These are phyloP conservation scores for Pachymerium ferrugineum DNA, from an alignment of 2,888 invertebrate genomes.

Conservation along the genomic window DNA sequence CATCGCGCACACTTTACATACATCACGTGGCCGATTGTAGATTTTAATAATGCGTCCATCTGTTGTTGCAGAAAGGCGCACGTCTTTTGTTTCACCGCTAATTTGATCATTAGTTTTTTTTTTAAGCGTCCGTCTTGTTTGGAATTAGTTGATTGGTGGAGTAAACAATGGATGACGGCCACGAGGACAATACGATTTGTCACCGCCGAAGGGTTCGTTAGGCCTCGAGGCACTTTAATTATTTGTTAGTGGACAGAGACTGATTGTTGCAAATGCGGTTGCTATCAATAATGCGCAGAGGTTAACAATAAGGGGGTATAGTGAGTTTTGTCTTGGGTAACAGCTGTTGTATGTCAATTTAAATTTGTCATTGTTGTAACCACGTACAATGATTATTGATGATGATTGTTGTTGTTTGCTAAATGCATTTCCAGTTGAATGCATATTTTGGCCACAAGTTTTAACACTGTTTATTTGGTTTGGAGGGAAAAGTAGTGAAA, in stretches of 20 bases:
- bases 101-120: neutral
- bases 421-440: neutral
- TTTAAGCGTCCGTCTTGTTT: neutral
- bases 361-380: neutral
- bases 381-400: constrained; percentile 19
- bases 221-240: constrained; percentile 19
- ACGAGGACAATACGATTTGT: constrained; percentile 11
- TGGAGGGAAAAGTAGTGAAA: too few relatives aligned
- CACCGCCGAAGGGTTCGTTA: constrained; percentile 13
- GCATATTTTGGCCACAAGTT: too few relatives aligned
- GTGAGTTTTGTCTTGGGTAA: neutral
- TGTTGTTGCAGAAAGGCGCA: neutral
- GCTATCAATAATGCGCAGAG: constrained; percentile 22
- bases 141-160: constrained; percentile 17
- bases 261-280: constrained; percentile 25
- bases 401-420: constrained; percentile 8
- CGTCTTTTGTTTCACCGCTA: neutral
- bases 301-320: constrained; percentile 2
- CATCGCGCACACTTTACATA: neutral
- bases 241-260: constrained; percentile 27
- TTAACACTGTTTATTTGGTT: too few relatives aligned
- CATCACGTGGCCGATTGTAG: neutral
- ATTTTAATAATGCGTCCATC: neutral
- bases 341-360: constrained; percentile 8
- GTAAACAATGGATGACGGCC: neutral